phyloP scores from a whole-genome alignment of 1,140 invertebrate species.

The Antheraea mylitta region DNA sequence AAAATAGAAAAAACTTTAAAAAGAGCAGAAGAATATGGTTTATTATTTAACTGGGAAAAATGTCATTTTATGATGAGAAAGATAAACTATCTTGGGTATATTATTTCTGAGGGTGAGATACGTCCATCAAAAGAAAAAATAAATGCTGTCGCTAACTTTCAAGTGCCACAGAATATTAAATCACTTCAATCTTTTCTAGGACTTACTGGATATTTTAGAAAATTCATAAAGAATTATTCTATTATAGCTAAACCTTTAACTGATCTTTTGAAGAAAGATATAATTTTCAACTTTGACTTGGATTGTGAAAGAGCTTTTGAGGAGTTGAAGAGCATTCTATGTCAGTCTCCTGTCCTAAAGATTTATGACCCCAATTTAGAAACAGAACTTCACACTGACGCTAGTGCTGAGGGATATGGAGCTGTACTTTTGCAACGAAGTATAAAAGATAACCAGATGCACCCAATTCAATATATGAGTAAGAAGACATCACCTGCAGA shows the following conservation, averaged over 20 bases:
- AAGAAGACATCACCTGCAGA: slow-evolving; percentile 56
- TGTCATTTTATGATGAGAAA: slow-evolving; percentile 30
- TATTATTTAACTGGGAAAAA: slow-evolving; percentile 26
- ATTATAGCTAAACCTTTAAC: slow-evolving; percentile 40
- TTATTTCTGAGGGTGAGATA: slow-evolving; percentile 20
- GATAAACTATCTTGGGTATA: slow-evolving; percentile 38
- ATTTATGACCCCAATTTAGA: slow-evolving; percentile 46
- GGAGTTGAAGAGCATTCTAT: slow-evolving; percentile 29
- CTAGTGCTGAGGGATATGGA: slow-evolving; percentile 41
- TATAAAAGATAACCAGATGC: slow-evolving; percentile 30
- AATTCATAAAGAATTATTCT: slow-evolving; percentile 39
- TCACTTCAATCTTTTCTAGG: slow-evolving; percentile 25
- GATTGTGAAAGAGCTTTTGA: slow-evolving; percentile 12
- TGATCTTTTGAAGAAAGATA: slow-evolving; percentile 36
- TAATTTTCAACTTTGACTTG: slow-evolving; percentile 18
- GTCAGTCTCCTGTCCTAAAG: slow-evolving; percentile 39
- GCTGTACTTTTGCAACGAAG: slow-evolving; percentile 47
- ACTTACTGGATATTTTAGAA: slow-evolving; percentile 41
- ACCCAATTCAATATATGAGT: slow-evolving; percentile 68
- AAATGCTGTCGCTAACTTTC: slow-evolving; percentile 26
- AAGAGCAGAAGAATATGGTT: slow-evolving; percentile 27
- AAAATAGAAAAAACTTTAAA: slow-evolving; percentile 31
- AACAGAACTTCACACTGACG: slow-evolving; percentile 57
- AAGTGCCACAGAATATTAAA: slow-evolving; percentile 30
- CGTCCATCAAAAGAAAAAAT: slow-evolving; percentile 21